phyloP scores from a whole-genome alignment of 2,888 invertebrate species.

The Ochropleura leucogaster region DNA sequence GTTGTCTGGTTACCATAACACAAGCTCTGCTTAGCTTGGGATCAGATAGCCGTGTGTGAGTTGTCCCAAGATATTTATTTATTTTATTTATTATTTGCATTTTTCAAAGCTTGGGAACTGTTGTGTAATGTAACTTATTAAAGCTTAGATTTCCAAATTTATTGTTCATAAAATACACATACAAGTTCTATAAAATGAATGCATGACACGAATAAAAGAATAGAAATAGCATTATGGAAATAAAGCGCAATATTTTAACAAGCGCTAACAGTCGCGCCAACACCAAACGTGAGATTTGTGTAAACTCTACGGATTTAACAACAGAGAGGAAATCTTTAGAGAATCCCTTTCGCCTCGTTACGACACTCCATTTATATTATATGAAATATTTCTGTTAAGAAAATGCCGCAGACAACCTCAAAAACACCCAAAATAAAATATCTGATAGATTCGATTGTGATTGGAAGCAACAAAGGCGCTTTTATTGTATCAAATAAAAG shows the following conservation, averaged over 20 bases:
- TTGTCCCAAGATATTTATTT: too few relatives aligned
- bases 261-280: slow-evolving; percentile 62
- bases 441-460: slow-evolving; percentile 53
- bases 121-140: slow-evolving; percentile 37
- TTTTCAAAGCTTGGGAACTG: slow-evolving; percentile 59
- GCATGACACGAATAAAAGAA: slow-evolving; percentile 43
- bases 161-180: slow-evolving; percentile 45
- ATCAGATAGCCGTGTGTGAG: too few relatives aligned
- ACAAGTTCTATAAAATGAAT: slow-evolving; percentile 34
- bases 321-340: slow-evolving; percentile 70
- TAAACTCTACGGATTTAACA: slow-evolving; percentile 74
- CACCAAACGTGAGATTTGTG: slow-evolving; percentile 74
- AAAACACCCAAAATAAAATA: slow-evolving; percentile 37
- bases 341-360: slow-evolving; percentile 75
- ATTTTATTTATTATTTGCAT: too few relatives aligned
- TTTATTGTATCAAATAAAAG: slow-evolving; percentile 56
- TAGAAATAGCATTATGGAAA: slow-evolving; percentile 59
- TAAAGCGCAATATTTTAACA: slow-evolving; percentile 62
- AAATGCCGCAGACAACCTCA: slow-evolving; percentile 27
- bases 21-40: too few relatives aligned
- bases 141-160: slow-evolving; percentile 44
- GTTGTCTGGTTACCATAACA: too few relatives aligned
- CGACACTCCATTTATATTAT: slow-evolving; percentile 65
- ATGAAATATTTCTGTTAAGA: slow-evolving; percentile 59
- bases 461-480: slow-evolving; percentile 45